Evolutionary conservation across 2,888 invertebrate species (phyloP), one percentile per base, ranked within the genome.

Genomic region (Caenorhabditis angaria): DNA sequence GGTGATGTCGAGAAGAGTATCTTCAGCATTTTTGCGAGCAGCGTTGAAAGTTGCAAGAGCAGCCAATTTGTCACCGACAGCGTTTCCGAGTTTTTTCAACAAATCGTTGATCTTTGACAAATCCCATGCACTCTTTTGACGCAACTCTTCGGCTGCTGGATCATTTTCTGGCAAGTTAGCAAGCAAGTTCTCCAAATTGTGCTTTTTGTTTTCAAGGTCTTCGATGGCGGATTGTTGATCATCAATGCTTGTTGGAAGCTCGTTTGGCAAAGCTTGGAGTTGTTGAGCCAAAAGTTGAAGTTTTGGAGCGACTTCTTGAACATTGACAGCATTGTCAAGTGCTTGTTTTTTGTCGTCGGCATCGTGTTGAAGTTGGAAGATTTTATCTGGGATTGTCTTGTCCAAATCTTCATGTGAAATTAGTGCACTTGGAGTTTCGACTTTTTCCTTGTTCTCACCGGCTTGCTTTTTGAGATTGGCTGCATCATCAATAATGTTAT

Each of bases 11-110:
- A 74, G 65, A 41, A 74, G 71, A 54, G 75, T 58, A 29, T 75
- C 75, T 67, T 79, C 80, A 53, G 76, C 76, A 29, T 78, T 75
- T 63, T 77, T 78, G 58, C 79, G 75, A 62, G 76, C 70, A 10
- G 78, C 76, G 35, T 73, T 77, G 73, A 78, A 78, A 24, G 78
- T 72, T 29, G 78, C 81, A 59, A 78, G 76, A 61, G 81, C 78
- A 53, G 78, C 78, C 41, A 78, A 61, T 53, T 78, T 78, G 70
- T 81, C 78, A 32, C 78, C 81, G 62, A 81, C 74, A 35, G 74
- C 74, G 55, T 67, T 70, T 53, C 74, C 76, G 47, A 81, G 70
- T 57, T 69, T 60, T 59, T 72, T 73, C 61, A 78, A 64, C 27
- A 76, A 65, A 58, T 78, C 77, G 60, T 81, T 76, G 59, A 81